Conservation (phyloP, 2,113 vertebrate species). For the Dromaius novaehollandiae region DNA sequence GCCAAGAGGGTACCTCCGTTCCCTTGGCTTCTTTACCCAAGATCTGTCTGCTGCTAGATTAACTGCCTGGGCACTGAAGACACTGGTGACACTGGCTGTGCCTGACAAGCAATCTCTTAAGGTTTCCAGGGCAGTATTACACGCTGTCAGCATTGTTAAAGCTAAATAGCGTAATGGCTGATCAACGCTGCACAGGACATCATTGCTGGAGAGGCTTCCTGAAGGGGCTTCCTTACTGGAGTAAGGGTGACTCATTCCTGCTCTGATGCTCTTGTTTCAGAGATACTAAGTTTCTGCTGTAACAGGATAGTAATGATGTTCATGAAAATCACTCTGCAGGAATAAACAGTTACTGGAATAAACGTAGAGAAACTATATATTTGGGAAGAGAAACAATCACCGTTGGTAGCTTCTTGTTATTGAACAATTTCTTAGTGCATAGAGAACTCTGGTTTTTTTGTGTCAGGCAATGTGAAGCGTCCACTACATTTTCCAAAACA, state of each 20-base stretch:
- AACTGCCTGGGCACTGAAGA: conserved; percentile 23
- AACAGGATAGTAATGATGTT: not conserved
- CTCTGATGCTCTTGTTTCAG: not conserved
- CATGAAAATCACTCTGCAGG: not conserved
- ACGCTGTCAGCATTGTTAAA: conserved; percentile 34
- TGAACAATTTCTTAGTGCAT: not conserved
- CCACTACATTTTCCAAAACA: not conserved
- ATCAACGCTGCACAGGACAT: conserved; percentile 14
- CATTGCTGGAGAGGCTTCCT: conserved; percentile 51
- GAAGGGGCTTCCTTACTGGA: conserved; percentile 45
- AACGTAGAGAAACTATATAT: not conserved
- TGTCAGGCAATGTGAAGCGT: not conserved
- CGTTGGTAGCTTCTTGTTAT: not conserved
- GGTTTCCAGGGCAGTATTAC: conserved; percentile 51
- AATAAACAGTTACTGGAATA: not conserved
- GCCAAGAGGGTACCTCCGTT: conserved; percentile 42
- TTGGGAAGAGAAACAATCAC: not conserved
- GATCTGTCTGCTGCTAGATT: conserved; percentile 16
- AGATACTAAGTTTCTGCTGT: conserved; percentile 4
- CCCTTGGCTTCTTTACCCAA: not conserved
- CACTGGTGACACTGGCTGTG: not conserved
- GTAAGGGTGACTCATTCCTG: not conserved
- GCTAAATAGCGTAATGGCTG: not conserved
- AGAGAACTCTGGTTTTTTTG: not conserved
- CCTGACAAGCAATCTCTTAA: not conserved